Evolutionary conservation across 2,888 invertebrate species (phyloP).

Genomic region (Scaptodrosophila latifasciaeformis): DNA sequence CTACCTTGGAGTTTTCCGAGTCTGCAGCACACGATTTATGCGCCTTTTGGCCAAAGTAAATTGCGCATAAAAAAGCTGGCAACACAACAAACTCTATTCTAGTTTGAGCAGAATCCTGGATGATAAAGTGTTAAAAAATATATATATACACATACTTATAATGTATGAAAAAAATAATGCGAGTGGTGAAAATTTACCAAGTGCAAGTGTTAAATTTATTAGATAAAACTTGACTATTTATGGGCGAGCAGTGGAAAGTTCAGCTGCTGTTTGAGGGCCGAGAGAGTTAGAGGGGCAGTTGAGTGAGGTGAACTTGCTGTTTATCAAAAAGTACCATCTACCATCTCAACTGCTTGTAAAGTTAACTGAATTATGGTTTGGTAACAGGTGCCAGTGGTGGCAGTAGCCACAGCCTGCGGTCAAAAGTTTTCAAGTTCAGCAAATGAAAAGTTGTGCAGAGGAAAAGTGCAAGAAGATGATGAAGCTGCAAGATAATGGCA

Average conservation of each 20-base stretch:
- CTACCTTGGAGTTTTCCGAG: slow-evolving; percentile 38
- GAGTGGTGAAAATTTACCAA: slow-evolving; percentile 55
- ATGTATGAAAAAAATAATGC: too few relatives aligned
- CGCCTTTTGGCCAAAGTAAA: slow-evolving; percentile 67
- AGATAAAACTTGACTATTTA: slow-evolving; percentile 63
- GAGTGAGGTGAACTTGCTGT: too few relatives aligned
- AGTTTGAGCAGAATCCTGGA: slow-evolving; percentile 44
- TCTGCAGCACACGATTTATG: slow-evolving; percentile 51
- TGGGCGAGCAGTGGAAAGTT: slow-evolving; percentile 50
- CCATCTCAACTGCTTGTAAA: slow-evolving; percentile 31
- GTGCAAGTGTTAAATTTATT: slow-evolving; percentile 63
- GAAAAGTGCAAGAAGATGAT: too few relatives aligned
- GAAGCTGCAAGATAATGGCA: too few relatives aligned
- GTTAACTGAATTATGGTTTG: slow-evolving; percentile 48
- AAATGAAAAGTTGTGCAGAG: slow-evolving; percentile 28
- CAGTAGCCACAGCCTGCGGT: slow-evolving; percentile 46
- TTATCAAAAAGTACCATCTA: too few relatives aligned
- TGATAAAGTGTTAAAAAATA: slow-evolving; percentile 63
- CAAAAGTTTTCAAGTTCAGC: slow-evolving; percentile 40
- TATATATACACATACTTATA: too few relatives aligned
- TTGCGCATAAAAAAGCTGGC: slow-evolving; percentile 64
- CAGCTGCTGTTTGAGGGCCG: neutral
- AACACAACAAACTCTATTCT: slow-evolving; percentile 25
- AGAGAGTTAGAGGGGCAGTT: too few relatives aligned
- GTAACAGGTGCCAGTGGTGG: slow-evolving; percentile 54